Base-by-base conservation (phyloP, 2,888 invertebrate genomes). In the Exephanes ischioxanthus region DNA sequence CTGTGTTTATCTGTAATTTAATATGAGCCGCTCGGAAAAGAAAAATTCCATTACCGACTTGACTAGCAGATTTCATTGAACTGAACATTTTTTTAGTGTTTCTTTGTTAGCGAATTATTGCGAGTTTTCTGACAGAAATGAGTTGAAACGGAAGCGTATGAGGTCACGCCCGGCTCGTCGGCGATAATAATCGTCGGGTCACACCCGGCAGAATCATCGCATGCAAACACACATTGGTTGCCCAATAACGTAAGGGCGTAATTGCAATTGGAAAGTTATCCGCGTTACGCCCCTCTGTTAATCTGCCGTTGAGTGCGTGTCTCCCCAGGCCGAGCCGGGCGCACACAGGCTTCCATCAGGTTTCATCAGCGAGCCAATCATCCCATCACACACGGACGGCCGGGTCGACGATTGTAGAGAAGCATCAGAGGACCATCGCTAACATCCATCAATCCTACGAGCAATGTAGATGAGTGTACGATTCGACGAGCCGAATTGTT, bases 351-450 rank as follows among this genome's bases (percentile, higher is more conserved):
- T 91, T 91, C 91, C 91, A 93, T 94, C 93, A 92, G 90, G 90
- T 90, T 92, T 92, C 92, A 92, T 94, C 92, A 93, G 89, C 89
- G 87, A 82, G 86, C 90, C 93, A 93, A 94, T 94, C 93, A 94
- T 94, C 90, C 91, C 92, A 93, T 94, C 93, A 93, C 89, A 86
- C 72, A 82, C 82, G 80, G 80, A 73, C 66, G 84, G 77, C 48
- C 80, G 79, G 83, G 77, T 80, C 77, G 83, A 68, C 83, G 67
- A 73, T 68, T 80, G 82, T 68, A 67, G 73, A 63, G 63, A 63
- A 33, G 55, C 70, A 73, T 76, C 80, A 73, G 77, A 73, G 73
- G 80, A 83, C 73, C 76, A 73, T 11, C 61, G 68, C 37, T 58
- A 71, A 37, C 37, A 82, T 70, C 66, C 63, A 85, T 61, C 71